These are phyloP conservation scores for Euwallacea similis DNA, from an alignment of 1,140 invertebrate genomes.

Conservation along the genomic window DNA sequence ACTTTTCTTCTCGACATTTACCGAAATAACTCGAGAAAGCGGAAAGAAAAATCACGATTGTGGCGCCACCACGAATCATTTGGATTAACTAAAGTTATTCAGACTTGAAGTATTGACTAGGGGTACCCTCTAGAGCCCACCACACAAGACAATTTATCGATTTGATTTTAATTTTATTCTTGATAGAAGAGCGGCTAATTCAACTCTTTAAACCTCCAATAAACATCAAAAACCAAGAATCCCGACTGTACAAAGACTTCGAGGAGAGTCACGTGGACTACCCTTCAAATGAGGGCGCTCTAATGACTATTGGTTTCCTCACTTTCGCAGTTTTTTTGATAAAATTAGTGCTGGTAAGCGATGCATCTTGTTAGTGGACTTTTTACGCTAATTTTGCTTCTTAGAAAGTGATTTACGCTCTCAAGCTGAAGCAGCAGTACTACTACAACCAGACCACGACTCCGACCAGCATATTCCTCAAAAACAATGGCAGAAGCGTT, in stretches of 20 bases:
- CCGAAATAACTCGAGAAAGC: too few species aligned
- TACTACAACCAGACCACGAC: constrained; percentile 34
- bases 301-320: constrained; percentile 79
- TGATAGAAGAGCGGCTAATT: constrained; percentile 47
- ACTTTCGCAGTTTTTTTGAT: constrained; percentile 82
- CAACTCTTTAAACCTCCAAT: constrained; percentile 32
- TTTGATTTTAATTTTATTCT: constrained; percentile 4
- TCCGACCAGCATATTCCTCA: constrained; percentile 40
- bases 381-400: constrained; percentile 35
- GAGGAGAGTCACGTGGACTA: constrained; percentile 66
- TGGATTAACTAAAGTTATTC: too few species aligned
- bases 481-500: constrained; percentile 27
- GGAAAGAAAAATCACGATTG: too few species aligned
- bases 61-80: too few species aligned
- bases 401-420: constrained; percentile 56
- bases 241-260: constrained; percentile 47
- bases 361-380: too few species aligned
- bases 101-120: too few species aligned
- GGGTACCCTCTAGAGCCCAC: too few species aligned
- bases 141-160: neutral
- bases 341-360: constrained; percentile 75
- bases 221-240: constrained; percentile 48
- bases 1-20: too few species aligned
- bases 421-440: constrained; percentile 54
- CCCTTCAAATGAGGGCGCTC: constrained; percentile 75